Conservation (phyloP, 2,113 vertebrate species). For the Dascyllus trimaculatus region DNA sequence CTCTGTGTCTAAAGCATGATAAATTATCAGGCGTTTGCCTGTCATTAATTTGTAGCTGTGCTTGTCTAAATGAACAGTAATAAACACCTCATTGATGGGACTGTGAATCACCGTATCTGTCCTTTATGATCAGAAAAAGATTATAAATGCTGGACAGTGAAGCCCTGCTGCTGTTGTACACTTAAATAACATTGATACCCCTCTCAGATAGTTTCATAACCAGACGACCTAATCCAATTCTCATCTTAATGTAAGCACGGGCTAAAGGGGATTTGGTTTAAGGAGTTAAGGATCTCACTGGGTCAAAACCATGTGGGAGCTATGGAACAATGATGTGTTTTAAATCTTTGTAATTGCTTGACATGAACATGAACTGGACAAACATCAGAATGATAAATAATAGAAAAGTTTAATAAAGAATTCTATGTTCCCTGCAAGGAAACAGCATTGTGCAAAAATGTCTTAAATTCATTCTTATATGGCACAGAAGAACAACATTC, state of each 20-base stretch:
- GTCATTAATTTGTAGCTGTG: slow-evolving; percentile 63
- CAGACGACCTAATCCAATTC: not conserved
- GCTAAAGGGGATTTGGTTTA: no score
- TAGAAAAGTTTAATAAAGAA: slow-evolving; percentile 14
- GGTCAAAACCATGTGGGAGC: not conserved
- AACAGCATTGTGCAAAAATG: slow-evolving; percentile 38
- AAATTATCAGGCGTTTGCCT: slow-evolving; percentile 36
- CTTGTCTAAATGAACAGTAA: slow-evolving; percentile 66
- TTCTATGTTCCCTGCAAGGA: slow-evolving; percentile 19
- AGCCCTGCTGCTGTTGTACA: not conserved
- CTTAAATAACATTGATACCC: fast-evolving
- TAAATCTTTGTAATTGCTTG: not conserved
- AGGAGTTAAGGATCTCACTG: no score
- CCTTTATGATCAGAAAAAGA: not conserved
- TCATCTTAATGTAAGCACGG: slow-evolving; percentile 4
- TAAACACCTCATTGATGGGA: slow-evolving; percentile 68
- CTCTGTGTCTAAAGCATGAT: slow-evolving; percentile 60
- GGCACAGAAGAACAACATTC: slow-evolving; percentile 15
- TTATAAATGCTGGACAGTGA: not conserved
- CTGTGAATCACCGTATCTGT: slow-evolving; percentile 18
- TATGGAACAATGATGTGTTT: not conserved
- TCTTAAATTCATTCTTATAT: slow-evolving; percentile 19
- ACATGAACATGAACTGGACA: not conserved
- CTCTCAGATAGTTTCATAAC: not conserved
- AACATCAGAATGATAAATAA: not conserved